Percentiles rank a stretch among this genome's conserved stretches.
These are phyloP conservation scores for Drosophila nr. fundita DNA, from an alignment of 2,888 invertebrate genomes.

Conservation along the genomic window DNA sequence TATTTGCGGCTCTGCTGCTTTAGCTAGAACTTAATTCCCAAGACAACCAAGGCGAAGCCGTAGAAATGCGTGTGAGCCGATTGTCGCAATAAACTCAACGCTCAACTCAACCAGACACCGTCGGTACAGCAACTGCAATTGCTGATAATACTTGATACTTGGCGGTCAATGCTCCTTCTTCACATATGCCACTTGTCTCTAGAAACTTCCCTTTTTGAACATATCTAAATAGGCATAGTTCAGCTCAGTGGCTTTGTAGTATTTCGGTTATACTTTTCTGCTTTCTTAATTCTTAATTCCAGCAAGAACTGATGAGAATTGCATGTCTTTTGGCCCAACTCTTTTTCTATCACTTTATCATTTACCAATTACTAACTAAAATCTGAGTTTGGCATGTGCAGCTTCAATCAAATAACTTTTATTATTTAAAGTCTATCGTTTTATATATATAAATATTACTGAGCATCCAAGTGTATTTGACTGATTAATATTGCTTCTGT, in stretches of 20 bases:
- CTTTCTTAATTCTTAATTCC: too few species aligned
- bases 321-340: background rate
- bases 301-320: background rate
- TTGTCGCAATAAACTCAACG: conserved; percentile 50
- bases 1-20: conserved; percentile 39
- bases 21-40: conserved; percentile 34
- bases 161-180: conserved; percentile 38
- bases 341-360: background rate
- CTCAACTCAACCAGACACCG: conserved; percentile 11
- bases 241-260: background rate
- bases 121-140: conserved; percentile 19
- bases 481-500: conserved; percentile 5
- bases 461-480: background rate
- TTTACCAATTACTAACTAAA: background rate
- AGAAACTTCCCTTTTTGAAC: background rate
- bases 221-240: background rate
- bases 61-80: conserved; percentile 59
- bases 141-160: conserved; percentile 23
- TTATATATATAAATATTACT: background rate
- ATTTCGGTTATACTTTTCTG: too few species aligned
- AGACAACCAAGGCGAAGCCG: conserved; percentile 54
- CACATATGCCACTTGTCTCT: background rate
- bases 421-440: too few species aligned
- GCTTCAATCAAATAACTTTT: background rate
- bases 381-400: background rate